Conservation (phyloP, 2,888 invertebrate species). For the Agriopis marginaria region DNA sequence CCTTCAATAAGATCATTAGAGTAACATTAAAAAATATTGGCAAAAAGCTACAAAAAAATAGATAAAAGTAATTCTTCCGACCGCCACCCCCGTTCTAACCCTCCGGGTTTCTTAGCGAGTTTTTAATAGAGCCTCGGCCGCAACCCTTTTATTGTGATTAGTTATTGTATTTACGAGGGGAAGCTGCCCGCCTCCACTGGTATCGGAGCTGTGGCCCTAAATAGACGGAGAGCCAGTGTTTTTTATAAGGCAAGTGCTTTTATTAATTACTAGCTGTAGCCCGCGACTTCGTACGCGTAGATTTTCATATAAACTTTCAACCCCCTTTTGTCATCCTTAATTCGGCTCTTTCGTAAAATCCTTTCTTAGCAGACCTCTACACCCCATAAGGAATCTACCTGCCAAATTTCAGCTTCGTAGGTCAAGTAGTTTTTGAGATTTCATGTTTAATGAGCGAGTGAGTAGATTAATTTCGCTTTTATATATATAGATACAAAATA, state of each 20-base stretch:
- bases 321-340: too few relatives aligned
- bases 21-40: slow-evolving; percentile 34
- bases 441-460: too few relatives aligned
- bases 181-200: slow-evolving; percentile 39
- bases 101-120: slow-evolving; percentile 78
- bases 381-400: too few relatives aligned
- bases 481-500: too few relatives aligned
- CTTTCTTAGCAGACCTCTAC: too few relatives aligned
- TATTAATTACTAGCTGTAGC: too few relatives aligned
- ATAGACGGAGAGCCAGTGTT: slow-evolving; percentile 28
- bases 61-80: slow-evolving; percentile 38
- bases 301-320: too few relatives aligned
- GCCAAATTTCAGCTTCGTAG: too few relatives aligned
- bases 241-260: not conserved
- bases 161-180: slow-evolving; percentile 80
- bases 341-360: too few relatives aligned
- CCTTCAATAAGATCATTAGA: not conserved
- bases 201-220: slow-evolving; percentile 24
- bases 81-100: slow-evolving; percentile 56
- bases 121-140: slow-evolving; percentile 78
- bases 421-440: too few relatives aligned
- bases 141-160: slow-evolving; percentile 86
- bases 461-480: too few relatives aligned
- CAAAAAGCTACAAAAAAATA: slow-evolving; percentile 67
- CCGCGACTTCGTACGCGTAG: too few relatives aligned